Percentiles rank a stretch among this genome's conserved stretches.
phyloP scores from a whole-genome alignment of 2,888 invertebrate genomes.

The Trypoxylon attenuatum region DNA sequence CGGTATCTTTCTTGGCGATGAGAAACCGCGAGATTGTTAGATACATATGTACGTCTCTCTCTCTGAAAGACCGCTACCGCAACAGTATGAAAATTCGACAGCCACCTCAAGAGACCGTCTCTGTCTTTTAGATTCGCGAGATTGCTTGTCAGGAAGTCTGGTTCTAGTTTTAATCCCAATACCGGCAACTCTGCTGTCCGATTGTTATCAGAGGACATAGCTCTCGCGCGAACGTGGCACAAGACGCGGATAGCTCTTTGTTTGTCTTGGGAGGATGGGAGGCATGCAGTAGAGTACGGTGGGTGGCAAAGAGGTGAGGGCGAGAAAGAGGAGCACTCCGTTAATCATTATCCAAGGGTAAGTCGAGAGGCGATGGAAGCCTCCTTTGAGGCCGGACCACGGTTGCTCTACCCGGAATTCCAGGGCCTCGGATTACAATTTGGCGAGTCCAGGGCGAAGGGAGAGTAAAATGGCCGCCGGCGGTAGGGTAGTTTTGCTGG shows the following conservation, averaged over 20 bases:
- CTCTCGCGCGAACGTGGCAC: constrained; percentile 13
- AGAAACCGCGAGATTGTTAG: too few relatives aligned
- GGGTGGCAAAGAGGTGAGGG: constrained; percentile 21
- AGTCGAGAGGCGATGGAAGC: constrained; percentile 60
- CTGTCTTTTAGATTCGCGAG: background rate
- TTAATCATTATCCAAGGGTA: constrained; percentile 61
- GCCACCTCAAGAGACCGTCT: too few relatives aligned
- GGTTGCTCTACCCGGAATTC: constrained; percentile 63
- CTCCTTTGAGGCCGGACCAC: constrained; percentile 66
- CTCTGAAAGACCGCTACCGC: too few relatives aligned
- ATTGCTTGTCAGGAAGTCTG: background rate
- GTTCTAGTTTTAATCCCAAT: background rate
- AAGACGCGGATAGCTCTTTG: constrained; percentile 40
- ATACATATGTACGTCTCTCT: too few relatives aligned
- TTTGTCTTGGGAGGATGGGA: constrained; percentile 37
- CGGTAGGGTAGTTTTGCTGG: constrained; percentile 72
- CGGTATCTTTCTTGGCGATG: too few relatives aligned
- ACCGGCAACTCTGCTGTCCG: background rate
- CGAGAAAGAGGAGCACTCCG: constrained; percentile 59
- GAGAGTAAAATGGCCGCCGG: constrained; percentile 75
- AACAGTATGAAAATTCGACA: too few relatives aligned
- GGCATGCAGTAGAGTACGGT: constrained; percentile 7
- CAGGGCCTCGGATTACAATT: constrained; percentile 72
- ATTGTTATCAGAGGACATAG: background rate
- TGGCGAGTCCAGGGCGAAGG: constrained; percentile 68